Conservation (phyloP, 2,888 invertebrate genomes). For the Archips crataeganus region DNA sequence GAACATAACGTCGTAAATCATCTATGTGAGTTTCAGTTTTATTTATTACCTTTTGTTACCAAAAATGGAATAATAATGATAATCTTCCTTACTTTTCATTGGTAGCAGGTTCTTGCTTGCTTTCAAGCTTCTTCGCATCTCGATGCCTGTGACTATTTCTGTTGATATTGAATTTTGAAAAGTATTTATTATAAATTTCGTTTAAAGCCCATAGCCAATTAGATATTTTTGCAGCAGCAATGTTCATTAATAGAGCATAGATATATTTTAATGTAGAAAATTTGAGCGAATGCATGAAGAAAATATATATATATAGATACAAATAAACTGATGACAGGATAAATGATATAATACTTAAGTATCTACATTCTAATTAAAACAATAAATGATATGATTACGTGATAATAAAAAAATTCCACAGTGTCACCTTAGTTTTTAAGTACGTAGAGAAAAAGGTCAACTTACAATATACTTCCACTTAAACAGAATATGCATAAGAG, state of each 20-base stretch:
- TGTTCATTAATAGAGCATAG: neutral
- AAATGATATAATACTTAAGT: neutral
- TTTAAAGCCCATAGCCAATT: neutral
- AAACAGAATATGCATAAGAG: neutral
- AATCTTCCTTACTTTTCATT: slow-evolving; percentile 18
- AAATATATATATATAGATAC: neutral
- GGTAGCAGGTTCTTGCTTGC: neutral
- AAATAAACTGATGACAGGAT: neutral
- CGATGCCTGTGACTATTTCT: slow-evolving; percentile 32
- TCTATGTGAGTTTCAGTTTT: no score
- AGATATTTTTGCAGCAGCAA: neutral
- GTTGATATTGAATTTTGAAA: slow-evolving; percentile 19
- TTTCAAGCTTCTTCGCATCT: slow-evolving; percentile 23
- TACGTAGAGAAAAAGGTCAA: neutral
- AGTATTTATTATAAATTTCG: neutral
- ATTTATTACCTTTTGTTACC: no score
- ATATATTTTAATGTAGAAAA: neutral
- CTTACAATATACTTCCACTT: slow-evolving; percentile 1
- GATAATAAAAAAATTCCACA: neutral
- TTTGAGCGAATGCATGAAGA: neutral
- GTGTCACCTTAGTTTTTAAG: neutral
- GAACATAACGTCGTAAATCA: no score
- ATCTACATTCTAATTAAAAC: neutral
- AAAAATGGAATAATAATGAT: no score
- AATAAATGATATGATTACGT: neutral